These are phyloP conservation scores for Piliocolobus tephrosceles DNA, from an alignment of 2,113 vertebrate genomes.

Conservation along the genomic window DNA sequence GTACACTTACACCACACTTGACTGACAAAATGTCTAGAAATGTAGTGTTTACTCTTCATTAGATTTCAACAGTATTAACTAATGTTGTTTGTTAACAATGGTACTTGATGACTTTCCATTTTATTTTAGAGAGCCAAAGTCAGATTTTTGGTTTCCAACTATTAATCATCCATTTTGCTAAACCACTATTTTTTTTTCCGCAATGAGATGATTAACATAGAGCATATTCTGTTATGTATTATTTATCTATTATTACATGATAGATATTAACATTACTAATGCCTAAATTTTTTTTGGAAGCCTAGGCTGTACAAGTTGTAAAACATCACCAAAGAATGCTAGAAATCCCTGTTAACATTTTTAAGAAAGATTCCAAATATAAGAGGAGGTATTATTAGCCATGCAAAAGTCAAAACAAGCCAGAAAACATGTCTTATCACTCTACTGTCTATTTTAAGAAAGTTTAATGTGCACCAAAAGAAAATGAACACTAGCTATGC, in stretches of 20 bases:
- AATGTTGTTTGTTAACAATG: not conserved
- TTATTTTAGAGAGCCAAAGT: not conserved
- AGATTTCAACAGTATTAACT: not conserved
- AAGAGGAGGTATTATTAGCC: not conserved
- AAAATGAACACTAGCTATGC: not conserved
- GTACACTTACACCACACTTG: not conserved
- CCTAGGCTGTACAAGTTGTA: not conserved
- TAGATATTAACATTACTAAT: not conserved
- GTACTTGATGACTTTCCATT: not conserved
- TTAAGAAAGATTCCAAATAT: slow-evolving; percentile 23
- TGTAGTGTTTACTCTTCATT: not conserved
- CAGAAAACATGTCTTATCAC: not conserved
- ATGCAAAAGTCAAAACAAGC: not conserved
- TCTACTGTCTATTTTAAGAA: not conserved
- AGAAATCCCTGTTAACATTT: slow-evolving; percentile 8
- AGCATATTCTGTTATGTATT: not conserved
- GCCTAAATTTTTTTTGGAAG: not conserved
- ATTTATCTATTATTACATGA: not conserved
- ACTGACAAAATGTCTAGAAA: not conserved
- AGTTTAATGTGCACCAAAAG: not conserved
- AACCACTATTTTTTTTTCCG: not conserved
- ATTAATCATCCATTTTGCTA: not conserved
- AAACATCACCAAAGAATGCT: not conserved
- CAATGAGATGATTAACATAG: not conserved
- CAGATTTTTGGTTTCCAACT: slow-evolving; percentile 31